Conservation (phyloP, 35 echinoderm and acorn worm genomes). For the Heliocidaris erythrogramma region DNA sequence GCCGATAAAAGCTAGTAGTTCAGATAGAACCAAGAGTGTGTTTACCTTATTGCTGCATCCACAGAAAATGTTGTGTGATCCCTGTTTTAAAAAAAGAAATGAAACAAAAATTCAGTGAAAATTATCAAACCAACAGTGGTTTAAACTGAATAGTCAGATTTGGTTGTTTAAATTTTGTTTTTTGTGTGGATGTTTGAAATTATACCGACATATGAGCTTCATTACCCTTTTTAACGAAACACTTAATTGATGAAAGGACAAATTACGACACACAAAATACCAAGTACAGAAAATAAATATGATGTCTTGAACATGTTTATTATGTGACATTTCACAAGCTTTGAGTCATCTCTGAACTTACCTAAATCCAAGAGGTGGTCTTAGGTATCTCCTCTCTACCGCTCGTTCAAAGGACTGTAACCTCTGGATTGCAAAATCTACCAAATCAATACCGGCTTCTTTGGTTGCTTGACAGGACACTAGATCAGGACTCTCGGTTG, state of each 20-base stretch:
- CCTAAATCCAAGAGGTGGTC: conserved; percentile 74
- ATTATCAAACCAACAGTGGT: background rate
- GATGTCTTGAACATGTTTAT: too few relatives aligned
- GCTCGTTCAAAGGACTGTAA: conserved; percentile 67
- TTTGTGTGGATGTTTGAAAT: background rate
- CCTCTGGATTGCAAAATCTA: conserved; percentile 71
- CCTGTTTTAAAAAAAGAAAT: conserved; percentile 4
- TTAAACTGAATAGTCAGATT: background rate
- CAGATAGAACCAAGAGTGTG: background rate
- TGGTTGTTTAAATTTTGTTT: background rate
- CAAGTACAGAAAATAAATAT: background rate
- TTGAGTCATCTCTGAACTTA: background rate
- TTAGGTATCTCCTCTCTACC: conserved; percentile 86
- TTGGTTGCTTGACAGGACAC: conserved; percentile 63
- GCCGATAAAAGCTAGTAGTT: background rate
- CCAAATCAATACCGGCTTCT: conserved; percentile 55
- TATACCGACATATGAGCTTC: background rate
- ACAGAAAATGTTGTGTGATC: conserved; percentile 25
- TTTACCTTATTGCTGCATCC: conserved; percentile 39
- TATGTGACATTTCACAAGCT: too few relatives aligned
- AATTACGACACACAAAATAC: background rate
- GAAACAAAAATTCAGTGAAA: background rate
- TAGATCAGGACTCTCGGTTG: conserved; percentile 59
- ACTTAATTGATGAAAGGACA: background rate
- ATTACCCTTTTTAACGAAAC: background rate